Conservation (phyloP, 2,113 vertebrate genomes). For the Laticauda laticaudata region DNA sequence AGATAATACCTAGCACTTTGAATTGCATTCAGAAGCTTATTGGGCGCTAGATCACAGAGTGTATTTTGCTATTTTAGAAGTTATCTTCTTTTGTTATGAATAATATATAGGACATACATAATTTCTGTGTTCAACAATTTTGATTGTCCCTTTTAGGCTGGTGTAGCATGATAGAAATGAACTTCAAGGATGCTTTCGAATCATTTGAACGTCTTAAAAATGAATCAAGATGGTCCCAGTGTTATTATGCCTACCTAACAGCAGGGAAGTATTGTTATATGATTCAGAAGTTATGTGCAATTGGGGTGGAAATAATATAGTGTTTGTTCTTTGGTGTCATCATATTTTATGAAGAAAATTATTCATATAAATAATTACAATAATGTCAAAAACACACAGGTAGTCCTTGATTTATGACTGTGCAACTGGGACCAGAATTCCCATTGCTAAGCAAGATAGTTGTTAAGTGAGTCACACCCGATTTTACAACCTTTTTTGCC, state of each 20-base stretch:
- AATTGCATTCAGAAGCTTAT: background rate
- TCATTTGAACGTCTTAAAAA: constrained; percentile 95
- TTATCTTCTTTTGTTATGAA: background rate
- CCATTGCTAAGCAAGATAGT: background rate
- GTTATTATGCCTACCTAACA: constrained; percentile 96
- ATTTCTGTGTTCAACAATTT: background rate
- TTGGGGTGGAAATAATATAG: background rate
- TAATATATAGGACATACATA: accelerated
- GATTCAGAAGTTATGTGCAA: accelerated
- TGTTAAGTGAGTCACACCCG: background rate
- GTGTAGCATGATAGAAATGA: constrained; percentile 99
- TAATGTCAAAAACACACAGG: background rate
- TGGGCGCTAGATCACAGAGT: background rate
- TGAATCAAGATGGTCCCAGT: constrained; percentile 97
- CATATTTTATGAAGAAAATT: background rate
- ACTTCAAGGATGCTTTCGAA: constrained; percentile 88
- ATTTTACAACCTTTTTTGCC: background rate
- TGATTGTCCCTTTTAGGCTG: constrained; percentile 78
- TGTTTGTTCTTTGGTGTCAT: background rate
- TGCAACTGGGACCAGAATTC: background rate
- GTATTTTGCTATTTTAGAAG: background rate
- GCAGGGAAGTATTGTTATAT: constrained; percentile 74
- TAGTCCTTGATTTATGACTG: background rate
- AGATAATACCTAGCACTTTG: background rate
- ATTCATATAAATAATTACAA: background rate